A percentile compares a stretch with the other conserved stretches of the same genome.
phyloP scores from a whole-genome alignment of 2,113 vertebrate genomes.

The Onychostruthus taczanowskii region DNA sequence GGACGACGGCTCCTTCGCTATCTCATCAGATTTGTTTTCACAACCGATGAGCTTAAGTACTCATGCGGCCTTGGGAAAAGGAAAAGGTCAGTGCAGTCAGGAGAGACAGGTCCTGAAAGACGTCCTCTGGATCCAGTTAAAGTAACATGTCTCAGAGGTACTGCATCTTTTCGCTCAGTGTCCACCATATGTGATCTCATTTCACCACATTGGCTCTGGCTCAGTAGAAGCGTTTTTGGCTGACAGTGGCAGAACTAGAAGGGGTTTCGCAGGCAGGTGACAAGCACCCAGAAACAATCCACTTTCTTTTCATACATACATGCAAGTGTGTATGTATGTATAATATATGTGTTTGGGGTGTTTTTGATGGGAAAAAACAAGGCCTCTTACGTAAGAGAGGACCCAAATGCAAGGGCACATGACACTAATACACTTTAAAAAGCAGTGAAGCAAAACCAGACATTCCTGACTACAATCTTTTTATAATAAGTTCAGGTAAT shows the following conservation, averaged over 20 bases:
- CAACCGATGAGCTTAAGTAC: slow-evolving; percentile 99
- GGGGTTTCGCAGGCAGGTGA: slow-evolving; percentile 31
- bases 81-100: slow-evolving; percentile 97
- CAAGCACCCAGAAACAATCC: slow-evolving; percentile 7
- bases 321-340: background rate
- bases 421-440: background rate
- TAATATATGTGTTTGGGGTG: background rate
- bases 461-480: background rate
- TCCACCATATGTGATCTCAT: slow-evolving; percentile 79
- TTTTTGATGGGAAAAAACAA: background rate
- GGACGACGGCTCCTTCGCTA: slow-evolving; percentile 94
- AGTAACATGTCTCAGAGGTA: slow-evolving; percentile 99
- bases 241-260: slow-evolving; percentile 35
- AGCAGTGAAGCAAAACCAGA: background rate
- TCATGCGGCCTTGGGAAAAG: slow-evolving; percentile 99
- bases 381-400: background rate
- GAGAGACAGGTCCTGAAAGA: slow-evolving; percentile 94
- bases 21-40: slow-evolving; percentile 98
- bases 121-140: slow-evolving; percentile 98
- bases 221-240: slow-evolving; percentile 66
- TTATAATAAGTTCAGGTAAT: background rate
- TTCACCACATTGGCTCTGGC: slow-evolving; percentile 81
- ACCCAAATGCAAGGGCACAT: background rate
- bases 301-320: background rate
- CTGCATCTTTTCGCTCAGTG: slow-evolving; percentile 81